Percentiles rank a stretch among this genome's conserved stretches.
Evolutionary conservation across 92 coral and sea anemone species (phyloP).

Genomic region (Porites divaricata): DNA sequence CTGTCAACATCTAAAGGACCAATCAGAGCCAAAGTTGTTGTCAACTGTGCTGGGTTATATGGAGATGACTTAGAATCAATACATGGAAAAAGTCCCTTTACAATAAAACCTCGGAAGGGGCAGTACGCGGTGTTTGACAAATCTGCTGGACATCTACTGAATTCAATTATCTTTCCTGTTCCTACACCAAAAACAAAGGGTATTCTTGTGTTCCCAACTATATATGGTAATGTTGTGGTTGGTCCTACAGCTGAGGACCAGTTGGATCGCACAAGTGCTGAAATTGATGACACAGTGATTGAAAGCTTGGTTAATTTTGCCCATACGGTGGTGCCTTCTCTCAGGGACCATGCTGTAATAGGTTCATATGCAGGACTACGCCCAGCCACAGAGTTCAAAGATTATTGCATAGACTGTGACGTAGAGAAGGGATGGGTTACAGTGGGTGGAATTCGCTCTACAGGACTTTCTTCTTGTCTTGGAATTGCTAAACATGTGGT

Average conservation of each 20-base stretch:
- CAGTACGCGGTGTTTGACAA: constrained; percentile 80
- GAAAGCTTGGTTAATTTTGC: constrained; percentile 54
- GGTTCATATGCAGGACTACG: constrained; percentile 85
- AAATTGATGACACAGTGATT: constrained; percentile 56
- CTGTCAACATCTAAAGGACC: constrained; percentile 56
- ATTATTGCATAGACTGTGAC: constrained; percentile 72
- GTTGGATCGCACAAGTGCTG: constrained; percentile 61
- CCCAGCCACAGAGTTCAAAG: constrained; percentile 84
- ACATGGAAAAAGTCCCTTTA: constrained; percentile 70
- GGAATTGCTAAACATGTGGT: constrained; percentile 81
- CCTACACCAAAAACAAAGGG: constrained; percentile 81
- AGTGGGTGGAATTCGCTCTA: constrained; percentile 86
- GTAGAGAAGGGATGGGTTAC: constrained; percentile 65
- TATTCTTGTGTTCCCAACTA: constrained; percentile 66
- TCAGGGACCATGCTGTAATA: constrained; percentile 58
- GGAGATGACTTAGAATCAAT: constrained; percentile 73
- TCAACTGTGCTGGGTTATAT: constrained; percentile 84
- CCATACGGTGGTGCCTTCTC: constrained; percentile 49
- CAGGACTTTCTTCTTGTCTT: constrained; percentile 83
- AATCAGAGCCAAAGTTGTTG: constrained; percentile 67
- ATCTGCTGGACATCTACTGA: constrained; percentile 62
- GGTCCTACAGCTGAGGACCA: constrained; percentile 92
- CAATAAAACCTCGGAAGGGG: constrained; percentile 84
- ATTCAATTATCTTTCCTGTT: constrained; percentile 75
- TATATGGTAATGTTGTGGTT: constrained; percentile 76